A percentile compares a stretch with the other conserved stretches of the same genome.
Evolutionary conservation across 2,888 invertebrate species (phyloP).

Genomic region (Papilio protenor): DNA sequence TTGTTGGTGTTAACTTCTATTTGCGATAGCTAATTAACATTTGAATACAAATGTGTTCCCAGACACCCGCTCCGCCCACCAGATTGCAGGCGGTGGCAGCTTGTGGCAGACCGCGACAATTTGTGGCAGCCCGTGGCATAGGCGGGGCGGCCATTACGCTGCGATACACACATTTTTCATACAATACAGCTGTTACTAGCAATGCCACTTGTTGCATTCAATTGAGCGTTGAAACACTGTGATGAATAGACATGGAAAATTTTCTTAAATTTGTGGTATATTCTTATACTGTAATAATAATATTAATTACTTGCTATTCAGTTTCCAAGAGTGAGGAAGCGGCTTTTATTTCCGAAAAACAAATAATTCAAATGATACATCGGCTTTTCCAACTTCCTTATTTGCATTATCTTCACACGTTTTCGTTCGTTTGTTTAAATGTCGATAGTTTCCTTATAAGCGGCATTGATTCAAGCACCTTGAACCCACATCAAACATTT

Average conservation of each 20-base stretch:
- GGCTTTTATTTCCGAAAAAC: not conserved
- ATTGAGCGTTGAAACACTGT: not conserved
- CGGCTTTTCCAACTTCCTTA: not conserved
- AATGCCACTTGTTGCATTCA: conserved; percentile 8
- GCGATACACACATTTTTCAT: conserved; percentile 22
- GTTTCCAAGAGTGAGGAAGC: not conserved
- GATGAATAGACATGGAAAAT: not conserved
- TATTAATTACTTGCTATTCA: too few species aligned
- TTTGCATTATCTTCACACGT: not conserved
- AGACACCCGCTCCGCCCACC: conserved; percentile 4
- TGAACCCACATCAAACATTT: conserved; percentile 8
- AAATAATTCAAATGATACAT: not conserved
- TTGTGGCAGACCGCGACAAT: not conserved
- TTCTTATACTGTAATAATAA: too few species aligned
- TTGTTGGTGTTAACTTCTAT: not conserved
- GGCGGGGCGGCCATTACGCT: conserved; percentile 18
- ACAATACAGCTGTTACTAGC: conserved; percentile 22
- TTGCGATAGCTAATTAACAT: not conserved
- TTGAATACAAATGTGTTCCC: conserved; percentile 11
- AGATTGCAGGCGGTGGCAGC: conserved; percentile 24
- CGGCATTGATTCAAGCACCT: conserved; percentile 5
- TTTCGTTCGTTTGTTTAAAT: conserved; percentile 1
- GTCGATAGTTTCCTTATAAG: conserved; percentile 8
- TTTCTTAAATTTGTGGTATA: too few species aligned
- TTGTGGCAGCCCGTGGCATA: conserved; percentile 22